A percentile compares a stretch with the other conserved stretches of the same genome.
Evolutionary conservation across 2,888 invertebrate species (phyloP).

Genomic region (Aporophyla lueneburgensis): DNA sequence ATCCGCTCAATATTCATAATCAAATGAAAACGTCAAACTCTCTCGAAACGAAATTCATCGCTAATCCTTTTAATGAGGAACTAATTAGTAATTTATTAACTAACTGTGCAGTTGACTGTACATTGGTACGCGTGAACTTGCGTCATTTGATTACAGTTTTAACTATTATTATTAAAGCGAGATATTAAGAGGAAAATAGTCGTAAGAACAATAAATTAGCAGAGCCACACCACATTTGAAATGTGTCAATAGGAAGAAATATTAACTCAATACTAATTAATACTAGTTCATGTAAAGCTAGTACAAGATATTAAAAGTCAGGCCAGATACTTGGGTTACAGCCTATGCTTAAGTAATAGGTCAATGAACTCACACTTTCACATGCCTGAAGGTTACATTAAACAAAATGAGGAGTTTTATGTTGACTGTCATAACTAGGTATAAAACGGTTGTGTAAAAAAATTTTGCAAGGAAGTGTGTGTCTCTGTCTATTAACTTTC

Average conservation of each 20-base stretch:
- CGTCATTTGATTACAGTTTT: constrained; percentile 55
- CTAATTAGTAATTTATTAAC: constrained; percentile 52
- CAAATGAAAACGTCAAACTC: constrained; percentile 13
- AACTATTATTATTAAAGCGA: constrained; percentile 58
- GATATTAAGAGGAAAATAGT: constrained; percentile 66
- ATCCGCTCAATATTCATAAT: constrained; percentile 12
- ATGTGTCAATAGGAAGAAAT: constrained; percentile 46
- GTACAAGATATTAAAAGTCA: constrained; percentile 62
- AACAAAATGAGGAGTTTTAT: constrained; percentile 70
- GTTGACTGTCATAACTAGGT: constrained; percentile 46
- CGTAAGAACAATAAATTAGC: constrained; percentile 48
- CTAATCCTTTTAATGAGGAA: constrained; percentile 54
- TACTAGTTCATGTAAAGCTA: constrained; percentile 15
- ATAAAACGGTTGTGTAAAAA: constrained; percentile 43
- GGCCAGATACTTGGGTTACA: constrained; percentile 66
- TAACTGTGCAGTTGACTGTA: constrained; percentile 39
- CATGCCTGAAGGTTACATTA: constrained; percentile 77
- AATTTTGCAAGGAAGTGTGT: constrained; percentile 15
- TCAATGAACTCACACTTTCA: constrained; percentile 84
- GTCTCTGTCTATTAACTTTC: constrained; percentile 6
- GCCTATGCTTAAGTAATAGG: constrained; percentile 75
- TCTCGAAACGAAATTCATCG: constrained; percentile 43
- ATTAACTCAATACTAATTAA: constrained; percentile 41
- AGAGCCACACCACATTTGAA: constrained; percentile 40
- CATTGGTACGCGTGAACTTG: constrained; percentile 40